Evolutionary conservation across 2,888 invertebrate species (phyloP), one percentile per base, ranked within the genome.

Genomic region (Folsomia manolachei): DNA sequence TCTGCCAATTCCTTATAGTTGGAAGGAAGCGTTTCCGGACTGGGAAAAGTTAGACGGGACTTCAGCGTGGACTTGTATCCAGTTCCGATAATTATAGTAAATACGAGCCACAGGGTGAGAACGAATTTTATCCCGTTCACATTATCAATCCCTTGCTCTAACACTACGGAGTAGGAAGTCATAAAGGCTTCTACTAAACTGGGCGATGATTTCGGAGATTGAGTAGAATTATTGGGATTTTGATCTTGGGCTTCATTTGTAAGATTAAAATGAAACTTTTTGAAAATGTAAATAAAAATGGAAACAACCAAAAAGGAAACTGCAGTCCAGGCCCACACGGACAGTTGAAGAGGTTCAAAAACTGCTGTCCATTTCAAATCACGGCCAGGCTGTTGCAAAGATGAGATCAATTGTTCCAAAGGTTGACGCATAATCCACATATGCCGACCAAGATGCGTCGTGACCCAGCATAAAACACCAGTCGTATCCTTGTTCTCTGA

Each of bases 61-160:
- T 56, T 66, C 27, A 65, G 25, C 19, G 53, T 71, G 61, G 65
- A 56, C 60, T 71, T 71, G n/a, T 71, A 71, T 9, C 66, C 71
- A 7, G 71, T 71, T 11, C 71, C 65, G 1, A 66, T n/a, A n/a
- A 71, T 60, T 1, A 71, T 71, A 56, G 52, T 64, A 19, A 56
- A 56, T 9, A 71, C n/a, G 9, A 71, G 24, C 39, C 71, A 71
- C 11, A 71, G 2, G 26, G 53, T 60, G 4, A 19, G 18, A 1
- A 71, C 23, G 24, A 56, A 65, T 65, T 61, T 53, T 27, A 70
- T 53, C 23, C 56, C 25, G 7, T 14, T 0, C 0, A n/a, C 18
- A 18, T 21, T 21, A 0, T 11, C 18, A 2, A 70, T 4, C 1
- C 61, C 66, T 71, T 71, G 71, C 23, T 71, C 66, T 4, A 27